Evolutionary conservation across 1,140 invertebrate genomes (phyloP), one percentile per base, ranked within the genome.

Genomic region (Drosophila grimshawi): DNA sequence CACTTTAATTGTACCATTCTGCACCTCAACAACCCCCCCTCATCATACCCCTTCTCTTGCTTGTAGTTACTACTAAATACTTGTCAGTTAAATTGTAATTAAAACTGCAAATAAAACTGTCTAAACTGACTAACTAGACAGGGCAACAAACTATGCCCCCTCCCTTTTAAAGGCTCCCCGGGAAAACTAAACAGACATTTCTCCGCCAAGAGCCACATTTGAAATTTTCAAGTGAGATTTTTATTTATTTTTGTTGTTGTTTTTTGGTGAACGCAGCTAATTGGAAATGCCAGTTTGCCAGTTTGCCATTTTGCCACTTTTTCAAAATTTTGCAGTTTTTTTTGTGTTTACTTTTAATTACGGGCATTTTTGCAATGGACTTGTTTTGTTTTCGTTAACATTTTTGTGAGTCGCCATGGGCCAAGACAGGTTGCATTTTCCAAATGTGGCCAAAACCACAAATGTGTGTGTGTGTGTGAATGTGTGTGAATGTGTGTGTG

Each of bases 21-120:
- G 29, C 5, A 4, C 1, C 48, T 11, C 8, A 35, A 32, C 19
- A 5, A 27, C 5, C 32, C 11, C 3, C 56, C 2, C 2, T 37
- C 19, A 5, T 33, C 33, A 5, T 33, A 19, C 19, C 19, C 11
- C 5, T 46, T 43, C 2, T 51, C 5, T 51, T 2, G 27, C 33
- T 10, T 3, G 19, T 19, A 19, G 19, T 19, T 1, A 1, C 19
- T 19, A 37, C 59, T 63, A 86, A 88, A 63, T 60, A 76, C 64
- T 88, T 64, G 65, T 67, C 52, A 76, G 82, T 86, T 80, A 77
- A 86, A 82, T 82, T 79, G 76, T 76, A 88, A 86, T 86, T 86
- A 86, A 88, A 76, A 61, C 68, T 43, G 62, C 55, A 56, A 33
- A 64, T 45, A 64, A 37, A 37, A 37, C 35, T 37, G 35, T 5